Base-by-base conservation (phyloP, 2,888 invertebrate genomes). In the Lutraria lutraria region DNA sequence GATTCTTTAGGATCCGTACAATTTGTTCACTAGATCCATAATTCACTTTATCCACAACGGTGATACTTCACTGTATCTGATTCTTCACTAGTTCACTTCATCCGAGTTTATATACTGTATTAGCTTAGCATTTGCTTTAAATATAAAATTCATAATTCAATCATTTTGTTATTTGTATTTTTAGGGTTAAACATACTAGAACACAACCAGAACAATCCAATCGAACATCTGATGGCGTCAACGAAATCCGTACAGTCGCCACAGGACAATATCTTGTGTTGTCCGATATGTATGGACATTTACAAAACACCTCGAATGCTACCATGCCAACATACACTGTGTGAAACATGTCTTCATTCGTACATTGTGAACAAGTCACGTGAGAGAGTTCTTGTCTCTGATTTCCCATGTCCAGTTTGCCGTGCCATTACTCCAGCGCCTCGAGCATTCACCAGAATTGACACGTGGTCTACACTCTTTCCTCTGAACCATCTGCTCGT, bases 201-300 rank as follows among this genome's bases (percentile, higher is more conserved):
- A 25, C 10, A 56, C 13, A 56, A 4, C n/a, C 13, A 4, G 29
- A 60, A 31, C 54, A 60, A 15, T 43, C 21, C n/a, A 54, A 21
- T 29, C 8, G 29, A n/a, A 21, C 10, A 56, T 43, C 31, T 0
- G 15, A 92, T 89, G 92, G 89, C 92, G 31, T 82, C 92, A 0
- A 88, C 90, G 2, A 87, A 79, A 54, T 60, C 79, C 10, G 89
- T 86, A 60, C 80, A 86, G 19, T 90, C 89, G 6, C 92, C 92
- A 29, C 92, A 92, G 76, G 92, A 92, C 86, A 90, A 88, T 63
- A 80, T 92, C 19, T 54, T 92, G 29, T 88, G 90, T 80, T 92
- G 92, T 68, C 89, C 92, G 29, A 89, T 92, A 83, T 92, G 92
- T 72, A 92, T 92, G 92, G 92, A 92, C 60, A 89, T 90, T 25